A percentile compares a stretch with the other conserved stretches of the same genome.
Conservation (phyloP, 2,888 invertebrate species). For the Trachelus iudaicus region DNA sequence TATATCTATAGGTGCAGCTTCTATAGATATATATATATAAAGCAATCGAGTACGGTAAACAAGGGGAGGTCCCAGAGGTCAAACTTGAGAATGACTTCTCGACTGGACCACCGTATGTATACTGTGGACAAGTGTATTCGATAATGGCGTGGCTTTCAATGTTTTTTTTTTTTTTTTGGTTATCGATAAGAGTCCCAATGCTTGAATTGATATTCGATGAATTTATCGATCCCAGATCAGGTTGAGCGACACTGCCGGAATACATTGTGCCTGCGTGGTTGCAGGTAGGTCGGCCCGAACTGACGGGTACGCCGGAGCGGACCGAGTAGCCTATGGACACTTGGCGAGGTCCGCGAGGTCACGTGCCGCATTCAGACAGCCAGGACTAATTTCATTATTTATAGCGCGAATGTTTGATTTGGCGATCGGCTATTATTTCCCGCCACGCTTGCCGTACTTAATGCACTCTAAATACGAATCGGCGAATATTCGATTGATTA, state of each 20-base stretch:
- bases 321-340: conserved; percentile 40
- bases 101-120: background rate
- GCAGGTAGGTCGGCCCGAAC: conserved; percentile 58
- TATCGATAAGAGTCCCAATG: background rate
- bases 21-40: background rate
- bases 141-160: background rate
- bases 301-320: conserved; percentile 47
- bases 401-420: conserved; percentile 42
- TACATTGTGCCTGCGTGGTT: conserved; percentile 18
- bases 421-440: conserved; percentile 35
- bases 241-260: background rate
- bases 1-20: background rate
- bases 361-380: conserved; percentile 52
- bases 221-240: background rate
- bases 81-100: background rate
- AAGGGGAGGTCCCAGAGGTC: background rate
- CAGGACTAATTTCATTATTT: conserved; percentile 53
- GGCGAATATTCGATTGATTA: no score
- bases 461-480: background rate
- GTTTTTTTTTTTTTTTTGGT: background rate
- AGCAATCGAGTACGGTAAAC: background rate
- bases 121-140: background rate
- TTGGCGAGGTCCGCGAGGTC: conserved; percentile 55
- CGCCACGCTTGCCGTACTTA: background rate
- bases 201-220: background rate